Conservation (phyloP, 2,888 invertebrate species). For the Therioaphis trifolii region DNA sequence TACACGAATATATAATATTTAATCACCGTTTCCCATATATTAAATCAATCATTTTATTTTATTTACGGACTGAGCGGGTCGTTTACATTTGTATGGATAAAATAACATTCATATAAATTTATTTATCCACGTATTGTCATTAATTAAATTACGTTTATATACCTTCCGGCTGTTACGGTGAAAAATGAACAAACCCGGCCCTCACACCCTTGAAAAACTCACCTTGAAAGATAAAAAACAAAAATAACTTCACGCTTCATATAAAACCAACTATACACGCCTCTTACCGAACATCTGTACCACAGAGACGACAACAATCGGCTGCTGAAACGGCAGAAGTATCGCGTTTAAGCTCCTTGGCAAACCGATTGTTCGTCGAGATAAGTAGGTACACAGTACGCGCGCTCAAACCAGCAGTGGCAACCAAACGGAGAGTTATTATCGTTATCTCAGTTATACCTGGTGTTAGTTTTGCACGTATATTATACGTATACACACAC, state of each 20-base stretch:
- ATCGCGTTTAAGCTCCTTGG: constrained; percentile 21
- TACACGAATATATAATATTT: too few species aligned
- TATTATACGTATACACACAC: too few species aligned
- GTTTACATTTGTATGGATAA: too few species aligned
- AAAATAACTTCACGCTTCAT: too few species aligned
- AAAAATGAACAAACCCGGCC: not conserved
- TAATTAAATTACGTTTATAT: too few species aligned
- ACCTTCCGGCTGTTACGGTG: not conserved
- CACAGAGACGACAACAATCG: not conserved
- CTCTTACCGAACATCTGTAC: not conserved
- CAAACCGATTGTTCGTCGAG: constrained; percentile 44
- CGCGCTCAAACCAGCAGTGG: not conserved
- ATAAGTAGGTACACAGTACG: constrained; percentile 23
- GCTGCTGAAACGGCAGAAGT: not conserved
- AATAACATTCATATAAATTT: too few species aligned
- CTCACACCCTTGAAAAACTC: constrained; percentile 13
- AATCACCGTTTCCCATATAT: too few species aligned
- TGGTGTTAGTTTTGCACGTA: constrained; percentile 27
- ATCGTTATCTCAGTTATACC: constrained; percentile 43
- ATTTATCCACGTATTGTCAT: too few species aligned
- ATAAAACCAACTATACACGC: not conserved
- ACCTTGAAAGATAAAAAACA: constrained; percentile 18
- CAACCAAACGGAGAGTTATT: constrained; percentile 51
- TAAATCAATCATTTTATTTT: too few species aligned
- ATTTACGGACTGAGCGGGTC: too few species aligned